A percentile compares a stretch with the other conserved stretches of the same genome.
Evolutionary conservation across 2,113 vertebrate genomes (phyloP).

Genomic region (Ascaphus truei): DNA sequence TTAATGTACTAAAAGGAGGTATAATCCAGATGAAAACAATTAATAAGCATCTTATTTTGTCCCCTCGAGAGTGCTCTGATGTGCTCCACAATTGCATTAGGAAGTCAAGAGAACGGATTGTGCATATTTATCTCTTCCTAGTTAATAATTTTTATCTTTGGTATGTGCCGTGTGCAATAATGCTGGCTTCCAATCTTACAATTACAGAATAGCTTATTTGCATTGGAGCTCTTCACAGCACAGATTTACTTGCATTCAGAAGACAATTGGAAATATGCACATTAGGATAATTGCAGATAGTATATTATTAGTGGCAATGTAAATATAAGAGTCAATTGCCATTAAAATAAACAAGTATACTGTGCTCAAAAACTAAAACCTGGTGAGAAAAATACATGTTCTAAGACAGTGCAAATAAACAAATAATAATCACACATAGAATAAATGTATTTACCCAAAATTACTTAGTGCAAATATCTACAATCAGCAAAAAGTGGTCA

Average conservation of each 20-base stretch:
- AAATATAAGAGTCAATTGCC: neutral
- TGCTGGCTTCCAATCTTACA: conserved; percentile 26
- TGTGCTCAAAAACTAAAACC: neutral
- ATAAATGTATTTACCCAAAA: no score
- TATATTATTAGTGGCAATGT: conserved; percentile 8
- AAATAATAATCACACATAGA: neutral
- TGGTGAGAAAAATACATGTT: conserved; percentile 4
- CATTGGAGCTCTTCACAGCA: conserved; percentile 27
- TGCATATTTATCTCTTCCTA: conserved; percentile 31
- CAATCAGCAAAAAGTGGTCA: no score
- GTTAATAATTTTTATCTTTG: conserved; percentile 28
- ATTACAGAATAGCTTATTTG: conserved; percentile 36
- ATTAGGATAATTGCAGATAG: conserved; percentile 28
- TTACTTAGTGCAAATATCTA: no score
- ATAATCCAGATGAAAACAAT: conserved; percentile 30
- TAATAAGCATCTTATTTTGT: conserved; percentile 29
- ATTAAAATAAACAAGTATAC: neutral
- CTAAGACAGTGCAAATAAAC: no score
- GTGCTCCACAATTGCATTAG: conserved; percentile 16
- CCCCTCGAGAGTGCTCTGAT: neutral
- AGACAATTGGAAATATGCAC: conserved; percentile 26
- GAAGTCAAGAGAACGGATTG: conserved; percentile 19
- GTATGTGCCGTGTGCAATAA: conserved; percentile 12
- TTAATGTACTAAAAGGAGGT: neutral
- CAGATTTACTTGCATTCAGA: conserved; percentile 33